Percentiles rank a stretch among this genome's conserved stretches.
Conservation (phyloP, 2,888 invertebrate genomes). For the Hyalella azteca region DNA sequence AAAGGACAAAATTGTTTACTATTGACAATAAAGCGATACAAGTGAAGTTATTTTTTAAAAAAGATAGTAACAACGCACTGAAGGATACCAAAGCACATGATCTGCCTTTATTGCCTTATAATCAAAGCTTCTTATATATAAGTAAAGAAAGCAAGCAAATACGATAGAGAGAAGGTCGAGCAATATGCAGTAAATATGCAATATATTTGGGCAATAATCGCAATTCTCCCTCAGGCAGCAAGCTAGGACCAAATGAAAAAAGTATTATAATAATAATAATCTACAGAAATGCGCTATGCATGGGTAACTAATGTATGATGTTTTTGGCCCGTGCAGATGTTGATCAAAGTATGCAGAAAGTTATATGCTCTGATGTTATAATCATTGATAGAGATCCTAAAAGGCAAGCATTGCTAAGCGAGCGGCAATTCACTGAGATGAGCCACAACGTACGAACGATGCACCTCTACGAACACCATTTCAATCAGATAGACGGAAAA, state of each 20-base stretch:
- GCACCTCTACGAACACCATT: no score
- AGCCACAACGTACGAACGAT: no score
- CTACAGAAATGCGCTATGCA: conserved; percentile 33
- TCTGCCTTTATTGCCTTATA: no score
- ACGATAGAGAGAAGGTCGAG: conserved; percentile 23
- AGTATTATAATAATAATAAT: conserved; percentile 31
- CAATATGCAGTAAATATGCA: neutral
- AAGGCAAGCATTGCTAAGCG: neutral
- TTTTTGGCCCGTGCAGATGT: neutral
- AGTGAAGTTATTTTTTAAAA: no score
- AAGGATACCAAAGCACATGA: no score
- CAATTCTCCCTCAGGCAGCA: conserved; percentile 30
- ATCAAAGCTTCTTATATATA: no score
- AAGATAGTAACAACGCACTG: no score
- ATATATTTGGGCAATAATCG: conserved; percentile 6
- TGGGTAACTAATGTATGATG: conserved; percentile 25
- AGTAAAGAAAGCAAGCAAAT: conserved; percentile 27
- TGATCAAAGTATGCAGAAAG: neutral
- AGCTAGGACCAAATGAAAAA: conserved; percentile 24
- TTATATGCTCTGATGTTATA: neutral
- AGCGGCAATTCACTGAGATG: no score
- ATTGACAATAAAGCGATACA: no score
- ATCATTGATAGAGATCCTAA: no score
- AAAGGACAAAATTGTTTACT: no score
- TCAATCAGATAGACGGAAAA: no score